Base-by-base conservation (phyloP, 2,888 invertebrate genomes). In the Melikaiella ostensackeni region DNA sequence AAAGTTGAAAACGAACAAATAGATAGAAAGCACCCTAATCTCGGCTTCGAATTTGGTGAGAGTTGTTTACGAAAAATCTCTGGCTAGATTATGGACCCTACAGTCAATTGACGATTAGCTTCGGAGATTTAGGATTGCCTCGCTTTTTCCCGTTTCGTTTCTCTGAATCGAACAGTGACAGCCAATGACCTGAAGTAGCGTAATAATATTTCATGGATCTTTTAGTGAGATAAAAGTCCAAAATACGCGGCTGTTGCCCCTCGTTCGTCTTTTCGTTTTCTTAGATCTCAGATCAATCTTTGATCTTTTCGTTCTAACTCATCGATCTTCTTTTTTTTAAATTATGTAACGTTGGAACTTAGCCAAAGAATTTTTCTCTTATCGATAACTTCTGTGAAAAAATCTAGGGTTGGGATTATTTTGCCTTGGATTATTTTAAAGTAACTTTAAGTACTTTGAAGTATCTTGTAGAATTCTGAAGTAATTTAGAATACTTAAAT, bases 141-240 rank as follows among this genome's bases (percentile, higher is more conserved):
- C 50, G 30, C 19, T 70, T 50, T 70, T 70, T 70, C 50, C 70
- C 70, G 70, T 70, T 70, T 30, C 46, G 50, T 70, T 70, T 70
- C 70, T 70, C n/a, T 50, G 50, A 70, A 70, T 70, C 50, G n/a
- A 27, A 30, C n/a, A 50, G 70, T 33, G 70, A 70, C 70, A 70
- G 24, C 70, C 70, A 70, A 66, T 66, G 66, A 66, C 66, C 62
- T 46, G 66, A 46, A 66, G 46, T 46, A 66, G 66, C 46, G 19
- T 66, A 66, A 64, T 42, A 64, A 66, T 66, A 66, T 46, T 66
- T 46, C 66, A 66, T 66, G 46, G 66, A 66, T 66, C 66, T 46
- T 64, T 46, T 30, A 27, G 27, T 46, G 7, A 8, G 66, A 66
- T 66, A 66, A 46, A 66, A 46, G 66, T 50, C 27, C 16, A 19